phyloP scores from a whole-genome alignment of 2,113 vertebrate species.

The Piprites chloris region DNA sequence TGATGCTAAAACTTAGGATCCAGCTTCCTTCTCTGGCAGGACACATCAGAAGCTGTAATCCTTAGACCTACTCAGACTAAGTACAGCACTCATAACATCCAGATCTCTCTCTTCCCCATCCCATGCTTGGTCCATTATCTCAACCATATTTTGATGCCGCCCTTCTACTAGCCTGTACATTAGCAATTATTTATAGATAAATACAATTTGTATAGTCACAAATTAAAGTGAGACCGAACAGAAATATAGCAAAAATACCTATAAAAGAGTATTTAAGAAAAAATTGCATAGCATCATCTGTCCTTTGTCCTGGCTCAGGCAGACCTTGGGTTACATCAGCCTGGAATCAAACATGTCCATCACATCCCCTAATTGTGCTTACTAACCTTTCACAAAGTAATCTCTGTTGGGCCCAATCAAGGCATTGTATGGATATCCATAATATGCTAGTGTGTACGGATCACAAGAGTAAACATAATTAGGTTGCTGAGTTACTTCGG shows the following conservation, averaged over 20 bases:
- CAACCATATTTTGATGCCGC: neutral
- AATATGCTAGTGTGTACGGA: slow-evolving; percentile 93
- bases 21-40: neutral
- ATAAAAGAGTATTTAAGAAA: neutral
- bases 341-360: neutral
- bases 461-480: slow-evolving; percentile 95
- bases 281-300: neutral
- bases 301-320: neutral
- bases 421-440: slow-evolving; percentile 94
- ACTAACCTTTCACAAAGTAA: slow-evolving; percentile 99
- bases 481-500: slow-evolving; percentile 79
- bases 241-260: neutral
- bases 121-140: neutral
- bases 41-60: neutral
- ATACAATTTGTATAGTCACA: neutral
- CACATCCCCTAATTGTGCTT: neutral
- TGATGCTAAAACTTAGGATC: neutral
- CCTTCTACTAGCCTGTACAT: neutral
- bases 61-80: neutral
- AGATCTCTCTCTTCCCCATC: neutral
- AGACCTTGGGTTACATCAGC: neutral
- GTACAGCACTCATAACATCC: neutral
- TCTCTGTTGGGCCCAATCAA: slow-evolving; percentile 97
- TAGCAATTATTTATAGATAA: neutral
- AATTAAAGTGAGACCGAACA: neutral